Evolutionary conservation across 2,888 invertebrate genomes (phyloP).

Genomic region (Chouioia cunea): DNA sequence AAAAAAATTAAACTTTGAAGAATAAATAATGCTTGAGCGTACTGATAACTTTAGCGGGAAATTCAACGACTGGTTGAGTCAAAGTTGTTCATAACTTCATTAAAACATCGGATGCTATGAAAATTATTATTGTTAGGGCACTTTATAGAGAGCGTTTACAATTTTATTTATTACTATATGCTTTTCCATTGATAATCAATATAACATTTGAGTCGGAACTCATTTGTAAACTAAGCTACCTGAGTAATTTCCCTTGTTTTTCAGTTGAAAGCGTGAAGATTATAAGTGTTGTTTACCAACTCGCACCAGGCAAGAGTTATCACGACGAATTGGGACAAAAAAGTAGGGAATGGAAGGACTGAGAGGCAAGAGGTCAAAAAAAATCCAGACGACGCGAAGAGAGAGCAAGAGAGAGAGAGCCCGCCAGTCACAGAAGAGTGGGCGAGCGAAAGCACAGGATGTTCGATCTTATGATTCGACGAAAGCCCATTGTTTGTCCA

Average conservation of each 20-base stretch:
- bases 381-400: not conserved
- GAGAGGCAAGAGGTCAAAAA: not conserved
- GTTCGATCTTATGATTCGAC: constrained; percentile 48
- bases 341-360: not conserved
- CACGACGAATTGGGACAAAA: constrained; percentile 11
- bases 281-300: not conserved
- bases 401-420: constrained; percentile 4
- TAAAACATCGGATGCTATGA: no score
- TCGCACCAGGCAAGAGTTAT: not conserved
- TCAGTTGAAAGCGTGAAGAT: no score
- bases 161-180: no score
- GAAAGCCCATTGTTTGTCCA: constrained; percentile 15
- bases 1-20: no score
- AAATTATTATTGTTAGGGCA: no score
- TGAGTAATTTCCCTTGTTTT: no score
- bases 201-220: not conserved
- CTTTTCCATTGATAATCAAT: not conserved
- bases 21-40: no score
- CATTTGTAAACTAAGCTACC: no score
- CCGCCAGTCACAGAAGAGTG: not conserved
- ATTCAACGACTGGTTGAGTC: no score
- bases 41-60: no score
- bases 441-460: constrained; percentile 4
- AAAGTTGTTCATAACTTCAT: no score
- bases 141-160: no score